These are phyloP conservation scores for Colaptes auratus DNA, from an alignment of 2,113 vertebrate genomes.

Conservation along the genomic window DNA sequence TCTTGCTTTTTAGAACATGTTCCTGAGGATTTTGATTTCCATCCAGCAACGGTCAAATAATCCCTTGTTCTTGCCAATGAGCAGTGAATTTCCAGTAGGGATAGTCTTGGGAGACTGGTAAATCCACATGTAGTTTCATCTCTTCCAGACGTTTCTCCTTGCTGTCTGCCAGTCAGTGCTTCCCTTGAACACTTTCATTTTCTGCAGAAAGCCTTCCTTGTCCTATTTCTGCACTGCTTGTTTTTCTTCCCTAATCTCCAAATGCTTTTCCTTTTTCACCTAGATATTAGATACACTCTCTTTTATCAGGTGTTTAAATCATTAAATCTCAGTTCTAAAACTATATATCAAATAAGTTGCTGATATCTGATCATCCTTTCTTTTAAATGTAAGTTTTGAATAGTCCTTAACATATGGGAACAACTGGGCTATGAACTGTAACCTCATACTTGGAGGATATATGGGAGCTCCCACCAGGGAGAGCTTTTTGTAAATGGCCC, in stretches of 20 bases:
- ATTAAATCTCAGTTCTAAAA: background rate
- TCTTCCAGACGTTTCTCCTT: conserved; percentile 27
- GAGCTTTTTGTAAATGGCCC: background rate
- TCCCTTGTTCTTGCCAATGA: conserved; percentile 62
- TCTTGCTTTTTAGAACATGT: conserved; percentile 23
- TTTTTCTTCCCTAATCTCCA: background rate
- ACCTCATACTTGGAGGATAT: background rate
- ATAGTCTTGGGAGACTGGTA: background rate
- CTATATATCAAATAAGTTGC: background rate
- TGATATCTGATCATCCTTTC: background rate
- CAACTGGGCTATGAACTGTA: background rate
- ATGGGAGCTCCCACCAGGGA: background rate
- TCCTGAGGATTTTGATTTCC: conserved; percentile 53
- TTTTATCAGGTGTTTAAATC: background rate
- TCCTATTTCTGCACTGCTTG: background rate
- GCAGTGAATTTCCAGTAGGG: conserved; percentile 73
- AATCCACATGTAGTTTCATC: conserved; percentile 9
- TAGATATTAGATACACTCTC: background rate
- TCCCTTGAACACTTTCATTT: background rate
- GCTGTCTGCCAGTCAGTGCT: background rate
- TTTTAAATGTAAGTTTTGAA: background rate
- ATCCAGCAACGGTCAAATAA: conserved; percentile 67
- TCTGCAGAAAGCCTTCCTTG: background rate
- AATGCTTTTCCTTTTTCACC: background rate
- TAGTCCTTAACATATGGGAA: background rate